A percentile compares a stretch with the other conserved stretches of the same genome.
Evolutionary conservation across 2,888 invertebrate species (phyloP).

Genomic region (Apantesis nais): DNA sequence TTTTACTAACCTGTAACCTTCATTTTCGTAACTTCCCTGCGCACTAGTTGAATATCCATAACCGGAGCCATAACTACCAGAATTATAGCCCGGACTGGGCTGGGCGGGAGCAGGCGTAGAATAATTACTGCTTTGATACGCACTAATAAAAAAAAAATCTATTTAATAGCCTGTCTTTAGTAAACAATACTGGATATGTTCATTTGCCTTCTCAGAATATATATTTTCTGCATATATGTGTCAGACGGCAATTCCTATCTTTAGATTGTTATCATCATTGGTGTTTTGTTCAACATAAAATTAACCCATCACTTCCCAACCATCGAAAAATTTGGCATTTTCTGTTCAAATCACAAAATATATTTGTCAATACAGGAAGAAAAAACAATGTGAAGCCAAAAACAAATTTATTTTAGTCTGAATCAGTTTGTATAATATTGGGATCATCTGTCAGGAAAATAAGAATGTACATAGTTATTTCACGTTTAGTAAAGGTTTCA

Average conservation of each 20-base stretch:
- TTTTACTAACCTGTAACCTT: slow-evolving; percentile 70
- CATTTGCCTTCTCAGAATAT: slow-evolving; percentile 58
- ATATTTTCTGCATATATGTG: slow-evolving; percentile 76
- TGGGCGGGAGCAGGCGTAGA: slow-evolving; percentile 66
- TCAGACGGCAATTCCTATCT: slow-evolving; percentile 84
- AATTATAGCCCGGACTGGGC: slow-evolving; percentile 65
- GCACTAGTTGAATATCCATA: slow-evolving; percentile 75
- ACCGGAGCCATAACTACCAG: slow-evolving; percentile 66
- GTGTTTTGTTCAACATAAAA: slow-evolving; percentile 13
- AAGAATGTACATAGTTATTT: too few species aligned
- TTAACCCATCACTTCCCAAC: too few species aligned
- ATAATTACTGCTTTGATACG: slow-evolving; percentile 74
- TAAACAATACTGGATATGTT: not conserved
- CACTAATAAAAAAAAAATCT: slow-evolving; percentile 51
- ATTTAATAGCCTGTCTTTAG: not conserved
- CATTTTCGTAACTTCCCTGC: slow-evolving; percentile 73
- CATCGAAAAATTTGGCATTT: too few species aligned
- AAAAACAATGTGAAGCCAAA: too few species aligned
- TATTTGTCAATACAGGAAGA: too few species aligned
- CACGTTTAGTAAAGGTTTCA: too few species aligned
- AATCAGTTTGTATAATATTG: too few species aligned
- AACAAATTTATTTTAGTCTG: too few species aligned
- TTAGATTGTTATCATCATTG: slow-evolving; percentile 58
- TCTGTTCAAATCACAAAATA: too few species aligned
- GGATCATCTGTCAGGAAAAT: too few species aligned